These are phyloP conservation scores for Caenorhabditis briggsae DNA, from an alignment of 1,140 invertebrate species.

Conservation along the genomic window DNA sequence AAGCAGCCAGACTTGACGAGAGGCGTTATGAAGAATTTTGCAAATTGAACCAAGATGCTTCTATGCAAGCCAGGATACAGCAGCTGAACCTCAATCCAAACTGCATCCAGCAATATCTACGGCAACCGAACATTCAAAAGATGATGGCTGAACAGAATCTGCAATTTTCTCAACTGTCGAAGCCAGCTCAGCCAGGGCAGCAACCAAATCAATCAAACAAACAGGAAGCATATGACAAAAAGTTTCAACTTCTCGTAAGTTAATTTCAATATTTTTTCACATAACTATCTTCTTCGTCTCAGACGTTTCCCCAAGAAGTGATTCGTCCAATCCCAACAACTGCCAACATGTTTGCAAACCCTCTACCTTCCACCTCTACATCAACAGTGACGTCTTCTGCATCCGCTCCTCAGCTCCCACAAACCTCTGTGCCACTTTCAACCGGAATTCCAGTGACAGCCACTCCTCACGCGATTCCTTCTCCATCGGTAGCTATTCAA, in stretches of 20 bases:
- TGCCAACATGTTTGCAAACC: background rate
- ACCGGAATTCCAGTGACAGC: too few species aligned
- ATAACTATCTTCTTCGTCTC: too few species aligned
- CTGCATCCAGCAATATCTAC: too few species aligned
- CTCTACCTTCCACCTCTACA: background rate
- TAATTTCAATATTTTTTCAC: background rate
- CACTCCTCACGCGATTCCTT: background rate
- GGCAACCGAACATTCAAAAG: background rate
- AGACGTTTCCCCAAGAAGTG: background rate
- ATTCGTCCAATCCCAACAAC: background rate
- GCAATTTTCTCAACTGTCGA: too few species aligned
- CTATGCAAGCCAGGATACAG: too few species aligned
- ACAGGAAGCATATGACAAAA: background rate
- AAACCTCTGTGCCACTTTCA: background rate
- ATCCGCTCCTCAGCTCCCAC: conserved; percentile 6
- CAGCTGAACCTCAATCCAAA: too few species aligned
- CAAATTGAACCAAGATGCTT: too few species aligned
- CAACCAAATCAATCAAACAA: background rate
- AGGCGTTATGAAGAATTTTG: background rate
- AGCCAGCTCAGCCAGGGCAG: background rate
- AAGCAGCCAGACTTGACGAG: background rate
- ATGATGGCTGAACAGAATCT: background rate
- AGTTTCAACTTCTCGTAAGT: conserved; percentile 24
- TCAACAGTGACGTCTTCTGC: background rate
- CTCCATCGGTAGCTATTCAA: conserved; percentile 15